Evolutionary conservation across 2,113 vertebrate genomes (phyloP), one percentile per base, ranked within the genome.

Genomic region (Genyomyrus donnyi): DNA sequence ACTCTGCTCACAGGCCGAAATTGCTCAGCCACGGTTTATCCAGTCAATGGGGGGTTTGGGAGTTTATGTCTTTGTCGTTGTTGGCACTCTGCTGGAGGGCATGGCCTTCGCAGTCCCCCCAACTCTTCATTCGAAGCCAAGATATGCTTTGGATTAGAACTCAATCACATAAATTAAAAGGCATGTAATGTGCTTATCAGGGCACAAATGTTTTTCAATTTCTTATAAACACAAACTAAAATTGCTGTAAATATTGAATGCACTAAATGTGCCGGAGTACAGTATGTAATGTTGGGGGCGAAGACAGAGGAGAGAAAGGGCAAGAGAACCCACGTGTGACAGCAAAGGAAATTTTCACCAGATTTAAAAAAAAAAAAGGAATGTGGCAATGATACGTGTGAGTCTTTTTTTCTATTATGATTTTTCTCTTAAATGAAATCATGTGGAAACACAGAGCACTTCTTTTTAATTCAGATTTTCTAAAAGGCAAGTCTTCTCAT

Each of bases 111-210:
- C 66, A 77, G 62, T 8, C 24, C 39, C 13, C 39, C 77, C 17
- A 17, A 27, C 70, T 31, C 88, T n/a, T 52, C 45, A 89, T 52
- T 45, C 6, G 9, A 89, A 94, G 92, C 92, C 92, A 89, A 94
- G 94, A 94, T 93, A 94, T 92, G 93, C 92, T 93, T 80, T 77
- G 90, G 94, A 95, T 95, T 95, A 95, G 93, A 94, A 94, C 92
- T 92, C 93, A 91, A 92, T 89, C 91, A 88, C 92, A 93, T 94
- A 94, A 94, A 95, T 95, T 95, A 95, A 94, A 90, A 94, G 93
- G 94, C 93, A 93, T 95, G 94, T 95, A 95, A 94, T 93, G 91
- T 93, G 93, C 93, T 94, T 94, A 92, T 91, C 89, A 91, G 89
- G 70, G 91, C 90, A 91, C 9, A 13, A 91, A 92, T 92, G 92